Conservation (phyloP, 2,113 vertebrate species). For the Pseudopodoces humilis region DNA sequence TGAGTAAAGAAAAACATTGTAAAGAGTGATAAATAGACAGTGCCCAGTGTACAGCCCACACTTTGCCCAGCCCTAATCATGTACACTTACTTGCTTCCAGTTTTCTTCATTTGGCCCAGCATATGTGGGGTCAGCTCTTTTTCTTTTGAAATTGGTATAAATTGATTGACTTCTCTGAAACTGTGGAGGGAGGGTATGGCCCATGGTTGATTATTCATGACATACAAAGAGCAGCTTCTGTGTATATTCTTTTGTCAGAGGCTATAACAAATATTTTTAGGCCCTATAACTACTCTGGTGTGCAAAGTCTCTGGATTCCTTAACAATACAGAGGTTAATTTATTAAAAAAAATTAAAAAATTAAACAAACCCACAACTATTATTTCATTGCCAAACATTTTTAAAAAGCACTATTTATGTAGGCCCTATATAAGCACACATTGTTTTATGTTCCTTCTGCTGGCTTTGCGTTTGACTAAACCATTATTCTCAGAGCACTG, state of each 20-base stretch:
- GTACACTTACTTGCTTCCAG: not conserved
- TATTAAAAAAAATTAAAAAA: constrained; percentile 3
- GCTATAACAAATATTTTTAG: not conserved
- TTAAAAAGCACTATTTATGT: constrained; percentile 71
- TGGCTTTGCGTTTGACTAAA: constrained; percentile 66
- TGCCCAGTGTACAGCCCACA: not conserved
- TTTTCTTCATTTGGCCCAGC: not conserved
- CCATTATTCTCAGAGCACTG: constrained; percentile 49
- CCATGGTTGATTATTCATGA: not conserved
- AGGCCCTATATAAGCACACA: constrained; percentile 64
- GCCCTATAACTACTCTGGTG: not conserved
- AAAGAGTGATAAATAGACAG: not conserved
- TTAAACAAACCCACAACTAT: constrained; percentile 55
- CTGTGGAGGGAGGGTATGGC: not conserved
- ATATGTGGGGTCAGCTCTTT: not conserved
- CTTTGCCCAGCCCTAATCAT: not conserved
- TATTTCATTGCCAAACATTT: constrained; percentile 68
- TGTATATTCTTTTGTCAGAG: not conserved
- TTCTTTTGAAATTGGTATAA: not conserved
- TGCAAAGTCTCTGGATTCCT: not conserved
- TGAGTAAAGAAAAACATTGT: not conserved
- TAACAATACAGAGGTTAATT: constrained; percentile 36
- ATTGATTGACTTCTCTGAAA: not conserved
- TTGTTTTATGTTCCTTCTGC: constrained; percentile 70
- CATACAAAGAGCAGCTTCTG: not conserved